Evolutionary conservation across 2,113 vertebrate genomes (phyloP).

Genomic region (Suricata suricatta): DNA sequence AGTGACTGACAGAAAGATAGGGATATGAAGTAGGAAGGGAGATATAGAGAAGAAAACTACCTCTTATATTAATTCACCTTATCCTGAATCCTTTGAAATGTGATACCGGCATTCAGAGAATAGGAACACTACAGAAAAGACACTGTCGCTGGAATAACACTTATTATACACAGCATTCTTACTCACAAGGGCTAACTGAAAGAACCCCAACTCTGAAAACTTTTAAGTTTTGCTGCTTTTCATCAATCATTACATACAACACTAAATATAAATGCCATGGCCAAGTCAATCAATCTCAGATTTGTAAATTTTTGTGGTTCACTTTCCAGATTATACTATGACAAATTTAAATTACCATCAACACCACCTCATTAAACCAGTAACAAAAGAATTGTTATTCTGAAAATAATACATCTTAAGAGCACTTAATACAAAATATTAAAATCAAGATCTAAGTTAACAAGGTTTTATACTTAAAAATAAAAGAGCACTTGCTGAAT

Average conservation of each 20-base stretch:
- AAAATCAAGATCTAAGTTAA: neutral
- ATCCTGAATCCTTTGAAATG: neutral
- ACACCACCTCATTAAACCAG: neutral
- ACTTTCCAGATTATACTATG: constrained; percentile 20
- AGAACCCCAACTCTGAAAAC: neutral
- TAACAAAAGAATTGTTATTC: constrained; percentile 19
- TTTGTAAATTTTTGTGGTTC: neutral
- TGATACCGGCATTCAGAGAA: constrained; percentile 1
- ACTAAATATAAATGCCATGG: neutral
- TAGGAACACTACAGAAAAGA: neutral
- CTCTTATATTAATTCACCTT: neutral
- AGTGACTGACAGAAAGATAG: neutral
- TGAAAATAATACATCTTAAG: constrained; percentile 14
- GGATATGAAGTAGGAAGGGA: neutral
- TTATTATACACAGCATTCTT: neutral
- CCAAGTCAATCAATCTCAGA: neutral
- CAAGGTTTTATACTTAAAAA: constrained; percentile 32
- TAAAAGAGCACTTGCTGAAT: neutral
- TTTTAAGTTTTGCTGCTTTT: constrained; percentile 34
- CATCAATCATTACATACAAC: neutral
- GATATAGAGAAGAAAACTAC: neutral
- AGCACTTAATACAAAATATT: neutral
- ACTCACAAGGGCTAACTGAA: neutral
- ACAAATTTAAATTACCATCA: neutral
- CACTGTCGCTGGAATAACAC: neutral